Percentiles rank a stretch among this genome's conserved stretches.
Conservation (phyloP, 2,797 vertebrate genomes). For the Protosalanx chinensis region DNA sequence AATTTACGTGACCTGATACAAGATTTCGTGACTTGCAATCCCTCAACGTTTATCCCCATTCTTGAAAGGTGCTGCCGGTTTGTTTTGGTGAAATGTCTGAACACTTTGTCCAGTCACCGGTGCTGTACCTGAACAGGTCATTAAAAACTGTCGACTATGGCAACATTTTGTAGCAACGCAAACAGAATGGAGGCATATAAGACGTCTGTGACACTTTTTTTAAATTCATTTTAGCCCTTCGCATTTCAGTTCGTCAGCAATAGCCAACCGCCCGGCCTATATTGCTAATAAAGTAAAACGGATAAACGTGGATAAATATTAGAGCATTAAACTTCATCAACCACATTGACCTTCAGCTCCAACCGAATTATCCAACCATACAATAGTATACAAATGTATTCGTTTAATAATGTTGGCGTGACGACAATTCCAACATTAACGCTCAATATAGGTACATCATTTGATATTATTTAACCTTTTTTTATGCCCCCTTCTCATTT, state of each 20-base stretch:
- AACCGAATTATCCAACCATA: background rate
- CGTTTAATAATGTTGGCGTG: too few relatives aligned
- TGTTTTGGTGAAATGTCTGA: conserved; percentile 37
- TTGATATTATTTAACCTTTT: background rate
- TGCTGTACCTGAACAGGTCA: conserved; percentile 55
- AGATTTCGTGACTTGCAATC: conserved; percentile 14
- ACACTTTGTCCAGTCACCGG: conserved; percentile 22
- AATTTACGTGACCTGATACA: conserved; percentile 14
- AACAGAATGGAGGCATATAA: conserved; percentile 52
- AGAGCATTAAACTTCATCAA: background rate
- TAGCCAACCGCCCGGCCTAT: background rate
- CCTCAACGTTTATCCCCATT: conserved; percentile 36
- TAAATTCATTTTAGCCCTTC: conserved; percentile 50
- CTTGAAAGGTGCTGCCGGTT: conserved; percentile 59
- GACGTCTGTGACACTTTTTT: conserved; percentile 20
- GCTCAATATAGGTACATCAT: background rate
- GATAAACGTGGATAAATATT: background rate
- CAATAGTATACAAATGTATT: conserved; percentile 9
- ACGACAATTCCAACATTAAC: too few relatives aligned
- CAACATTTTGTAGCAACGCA: conserved; percentile 63
- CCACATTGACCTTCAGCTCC: too few relatives aligned
- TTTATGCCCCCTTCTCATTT: background rate
- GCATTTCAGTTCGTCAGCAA: conserved; percentile 49
- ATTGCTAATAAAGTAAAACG: conserved; percentile 4
- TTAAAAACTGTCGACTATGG: conserved; percentile 69